These are phyloP conservation scores for Excalfactoria chinensis DNA, from an alignment of 2,113 vertebrate genomes.

Conservation along the genomic window DNA sequence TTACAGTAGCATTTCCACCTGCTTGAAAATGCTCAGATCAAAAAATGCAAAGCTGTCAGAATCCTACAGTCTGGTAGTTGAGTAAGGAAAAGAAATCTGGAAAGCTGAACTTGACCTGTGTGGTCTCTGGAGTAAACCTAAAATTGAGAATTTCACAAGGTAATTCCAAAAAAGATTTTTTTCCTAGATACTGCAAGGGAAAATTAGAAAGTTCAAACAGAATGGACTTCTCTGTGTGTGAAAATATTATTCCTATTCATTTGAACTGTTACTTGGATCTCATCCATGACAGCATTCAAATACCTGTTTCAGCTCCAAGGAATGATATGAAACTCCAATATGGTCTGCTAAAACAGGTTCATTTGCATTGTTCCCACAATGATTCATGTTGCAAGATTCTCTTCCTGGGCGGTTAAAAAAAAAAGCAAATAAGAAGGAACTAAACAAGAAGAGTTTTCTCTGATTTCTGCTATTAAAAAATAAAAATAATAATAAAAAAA, in stretches of 20 bases:
- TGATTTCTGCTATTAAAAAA: background rate
- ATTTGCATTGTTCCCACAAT: background rate
- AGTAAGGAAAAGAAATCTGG: background rate
- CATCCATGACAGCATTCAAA: background rate
- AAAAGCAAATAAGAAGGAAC: background rate
- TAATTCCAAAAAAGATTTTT: background rate
- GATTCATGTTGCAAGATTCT: background rate
- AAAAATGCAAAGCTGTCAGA: background rate
- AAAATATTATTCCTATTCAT: background rate
- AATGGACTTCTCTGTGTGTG: background rate
- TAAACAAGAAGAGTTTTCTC: background rate
- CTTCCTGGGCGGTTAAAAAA: background rate
- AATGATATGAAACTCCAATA: background rate
- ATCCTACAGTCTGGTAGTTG: background rate
- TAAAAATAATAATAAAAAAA: too few species aligned
- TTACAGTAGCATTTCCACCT: background rate
- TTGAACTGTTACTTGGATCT: background rate
- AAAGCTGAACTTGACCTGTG: background rate
- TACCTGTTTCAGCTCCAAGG: background rate
- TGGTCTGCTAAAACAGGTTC: background rate
- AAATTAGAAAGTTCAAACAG: background rate
- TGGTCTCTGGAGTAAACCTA: background rate
- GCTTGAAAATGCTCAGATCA: background rate
- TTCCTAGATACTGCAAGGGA: background rate
- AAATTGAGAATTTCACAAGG: background rate